Conservation (phyloP, 2,888 invertebrate genomes). For the Rotaria macrura region DNA sequence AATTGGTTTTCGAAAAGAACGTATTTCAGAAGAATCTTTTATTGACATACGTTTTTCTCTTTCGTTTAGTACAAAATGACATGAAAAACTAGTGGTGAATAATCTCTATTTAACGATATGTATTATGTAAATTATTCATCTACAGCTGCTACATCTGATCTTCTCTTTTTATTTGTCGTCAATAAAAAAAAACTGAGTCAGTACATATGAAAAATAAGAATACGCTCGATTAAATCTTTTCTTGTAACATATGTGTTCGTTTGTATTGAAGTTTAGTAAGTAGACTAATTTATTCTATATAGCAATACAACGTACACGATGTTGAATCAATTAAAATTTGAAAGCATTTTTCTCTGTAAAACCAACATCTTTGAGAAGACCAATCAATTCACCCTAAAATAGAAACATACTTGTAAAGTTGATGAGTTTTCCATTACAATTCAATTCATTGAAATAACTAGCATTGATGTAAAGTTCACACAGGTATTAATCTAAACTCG, state of each 20-base stretch:
- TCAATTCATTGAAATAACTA: too few relatives aligned
- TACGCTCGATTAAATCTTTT: too few relatives aligned
- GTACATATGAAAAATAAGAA: too few relatives aligned
- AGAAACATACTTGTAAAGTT: background rate
- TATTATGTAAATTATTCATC: background rate
- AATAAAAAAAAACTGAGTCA: background rate
- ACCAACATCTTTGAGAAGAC: background rate
- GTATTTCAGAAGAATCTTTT: background rate
- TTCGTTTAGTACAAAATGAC: background rate
- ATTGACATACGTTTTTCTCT: background rate
- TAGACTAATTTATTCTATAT: too few relatives aligned
- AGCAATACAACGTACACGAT: too few relatives aligned
- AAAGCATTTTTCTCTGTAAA: constrained; percentile 16
- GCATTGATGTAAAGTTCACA: too few relatives aligned
- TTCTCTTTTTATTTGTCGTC: background rate
- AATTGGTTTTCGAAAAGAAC: background rate
- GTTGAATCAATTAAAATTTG: background rate
- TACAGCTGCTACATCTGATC: background rate
- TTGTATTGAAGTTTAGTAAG: too few relatives aligned
- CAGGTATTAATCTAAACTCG: too few relatives aligned
- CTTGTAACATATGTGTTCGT: too few relatives aligned
- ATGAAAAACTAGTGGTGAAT: background rate
- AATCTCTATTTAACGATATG: background rate
- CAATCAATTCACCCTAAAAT: background rate
- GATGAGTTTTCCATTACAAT: too few relatives aligned